Evolutionary conservation across 2,113 vertebrate species (phyloP), one percentile per base, ranked within the genome.

Genomic region (Pomatorhinus ruficollis): DNA sequence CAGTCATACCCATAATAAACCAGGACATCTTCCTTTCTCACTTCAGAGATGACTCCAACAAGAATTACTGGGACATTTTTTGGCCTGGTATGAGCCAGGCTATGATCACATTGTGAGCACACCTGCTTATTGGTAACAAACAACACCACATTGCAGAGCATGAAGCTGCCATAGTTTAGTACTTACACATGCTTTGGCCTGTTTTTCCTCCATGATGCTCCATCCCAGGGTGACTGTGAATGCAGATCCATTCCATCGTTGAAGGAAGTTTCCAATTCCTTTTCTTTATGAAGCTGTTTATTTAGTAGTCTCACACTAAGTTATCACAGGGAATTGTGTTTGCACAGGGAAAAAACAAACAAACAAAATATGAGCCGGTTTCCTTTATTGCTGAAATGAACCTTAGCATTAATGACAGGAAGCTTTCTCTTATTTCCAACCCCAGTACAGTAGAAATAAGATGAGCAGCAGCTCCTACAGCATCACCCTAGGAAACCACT

Each of bases 101-200:
- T 68, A 53, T 33, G 70, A 64, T 86, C 83, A 81, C n/a, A 27
- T 49, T 83, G 64, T 87, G 65, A 96, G 64, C 71, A 64, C 95
- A 96, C 95, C 95, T 97, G 96, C 44, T 83, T 56, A 22, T 27
- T 66, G 42, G 22, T 75, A 75, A 31, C 69, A 71, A 90, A 64
- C 37, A 68, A 31, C 64, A 77, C 23, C 49, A 11, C 21, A 49
- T 0, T 63, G n/a, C 52, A 66, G 45, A 88, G 44, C 37, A 57
- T 27, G n/a, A 88, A 81, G 37, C 59, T 94, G 75, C 37, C 31
- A 5, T 16, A 71, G 31, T 63, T 87, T 59, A 54, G 49, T 59
- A 39, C 24, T 74, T 54, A 42, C 11, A 50, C 42, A 37, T 33
- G 10, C 42, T 90, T 89, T 68, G 57, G 27, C 3, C 2, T 76